Conservation (phyloP, 2,113 vertebrate species). For the Chionomys nivalis region DNA sequence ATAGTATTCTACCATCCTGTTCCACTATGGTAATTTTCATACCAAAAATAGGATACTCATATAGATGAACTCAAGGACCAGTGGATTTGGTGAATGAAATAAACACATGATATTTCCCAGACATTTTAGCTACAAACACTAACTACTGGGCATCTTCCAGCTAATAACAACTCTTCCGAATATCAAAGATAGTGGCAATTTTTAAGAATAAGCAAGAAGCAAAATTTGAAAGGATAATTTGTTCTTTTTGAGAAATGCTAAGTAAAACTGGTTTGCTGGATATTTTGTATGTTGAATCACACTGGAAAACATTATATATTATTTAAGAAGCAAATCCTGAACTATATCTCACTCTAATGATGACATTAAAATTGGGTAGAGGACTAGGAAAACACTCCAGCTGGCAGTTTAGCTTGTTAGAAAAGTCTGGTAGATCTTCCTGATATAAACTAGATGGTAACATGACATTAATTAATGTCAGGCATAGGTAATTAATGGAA, state of each 20-base stretch:
- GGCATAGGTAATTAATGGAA: slow-evolving; percentile 63
- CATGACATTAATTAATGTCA: slow-evolving; percentile 64
- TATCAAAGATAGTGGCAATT: slow-evolving; percentile 8
- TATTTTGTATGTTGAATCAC: not conserved
- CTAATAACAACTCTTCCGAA: slow-evolving; percentile 14
- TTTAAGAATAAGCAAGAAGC: not conserved
- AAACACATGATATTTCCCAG: not conserved
- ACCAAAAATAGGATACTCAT: not conserved
- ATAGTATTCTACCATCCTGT: not conserved
- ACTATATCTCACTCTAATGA: not conserved
- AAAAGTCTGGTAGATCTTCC: slow-evolving; percentile 55
- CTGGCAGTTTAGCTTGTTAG: slow-evolving; percentile 36
- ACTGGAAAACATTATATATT: not conserved
- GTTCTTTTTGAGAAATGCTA: not conserved
- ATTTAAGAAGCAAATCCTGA: slow-evolving; percentile 30
- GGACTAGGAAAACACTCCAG: not conserved
- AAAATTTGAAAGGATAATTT: not conserved
- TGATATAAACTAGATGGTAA: slow-evolving; percentile 59
- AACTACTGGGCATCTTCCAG: not conserved
- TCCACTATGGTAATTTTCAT: not conserved
- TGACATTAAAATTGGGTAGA: not conserved
- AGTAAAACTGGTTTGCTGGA: not conserved
- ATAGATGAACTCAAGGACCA: not conserved
- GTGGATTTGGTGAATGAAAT: not conserved
- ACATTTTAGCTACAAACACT: not conserved